phyloP scores from a whole-genome alignment of 2,888 invertebrate species.

The Gisinianus flammeolus region DNA sequence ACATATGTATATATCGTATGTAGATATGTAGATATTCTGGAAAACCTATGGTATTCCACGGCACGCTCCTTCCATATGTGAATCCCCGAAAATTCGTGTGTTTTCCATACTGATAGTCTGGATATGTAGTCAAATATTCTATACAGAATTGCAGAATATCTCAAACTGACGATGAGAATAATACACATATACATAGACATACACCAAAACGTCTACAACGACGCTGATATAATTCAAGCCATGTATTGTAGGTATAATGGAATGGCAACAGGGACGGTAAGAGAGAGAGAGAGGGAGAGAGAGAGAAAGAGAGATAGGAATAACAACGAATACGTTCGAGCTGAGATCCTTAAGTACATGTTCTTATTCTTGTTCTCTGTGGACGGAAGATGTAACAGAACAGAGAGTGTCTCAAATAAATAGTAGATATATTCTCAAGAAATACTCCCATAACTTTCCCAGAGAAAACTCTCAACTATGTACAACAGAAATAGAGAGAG shows the following conservation, averaged over 20 bases:
- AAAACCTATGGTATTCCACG: conserved; percentile 34
- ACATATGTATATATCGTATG: too few relatives aligned
- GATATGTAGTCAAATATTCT: background rate
- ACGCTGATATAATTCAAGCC: background rate
- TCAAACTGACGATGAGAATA: background rate
- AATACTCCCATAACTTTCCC: background rate
- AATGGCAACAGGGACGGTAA: background rate
- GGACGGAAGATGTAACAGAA: background rate
- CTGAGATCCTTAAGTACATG: too few relatives aligned
- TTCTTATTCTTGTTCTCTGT: background rate
- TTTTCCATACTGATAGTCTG: background rate
- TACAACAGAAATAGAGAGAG: background rate
- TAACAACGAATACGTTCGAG: too few relatives aligned
- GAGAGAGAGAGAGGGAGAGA: too few relatives aligned
- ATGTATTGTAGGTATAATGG: background rate
- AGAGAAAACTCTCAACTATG: too few relatives aligned
- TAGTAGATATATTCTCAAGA: background rate
- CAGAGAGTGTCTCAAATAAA: background rate
- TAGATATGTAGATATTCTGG: too few relatives aligned
- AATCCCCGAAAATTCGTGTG: background rate
- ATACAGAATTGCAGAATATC: background rate
- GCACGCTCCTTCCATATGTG: conserved; percentile 39
- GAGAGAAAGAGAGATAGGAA: background rate
- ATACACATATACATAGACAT: background rate
- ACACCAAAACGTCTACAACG: background rate